phyloP scores from a whole-genome alignment of 2,888 invertebrate species.

The Vanessa cardui region DNA sequence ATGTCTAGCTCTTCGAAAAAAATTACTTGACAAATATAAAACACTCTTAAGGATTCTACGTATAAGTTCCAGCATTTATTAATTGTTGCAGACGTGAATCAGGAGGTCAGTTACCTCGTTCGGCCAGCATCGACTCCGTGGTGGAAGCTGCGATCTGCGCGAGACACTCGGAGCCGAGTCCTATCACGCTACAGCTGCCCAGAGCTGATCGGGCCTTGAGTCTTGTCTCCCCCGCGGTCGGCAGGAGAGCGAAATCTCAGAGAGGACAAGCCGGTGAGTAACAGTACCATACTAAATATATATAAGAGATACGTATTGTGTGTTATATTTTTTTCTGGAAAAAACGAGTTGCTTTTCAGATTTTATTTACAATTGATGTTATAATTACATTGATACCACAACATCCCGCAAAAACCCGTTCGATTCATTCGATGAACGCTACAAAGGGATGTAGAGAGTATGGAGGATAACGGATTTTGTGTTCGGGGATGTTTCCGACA shows the following conservation, averaged over 20 bases:
- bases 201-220: conserved; percentile 80
- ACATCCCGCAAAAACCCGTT: too few species aligned
- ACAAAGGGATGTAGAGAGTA: too few species aligned
- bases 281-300: background rate
- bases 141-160: conserved; percentile 87
- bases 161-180: conserved; percentile 71
- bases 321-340: too few species aligned
- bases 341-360: too few species aligned
- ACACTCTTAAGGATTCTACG: too few species aligned
- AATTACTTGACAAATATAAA: too few species aligned
- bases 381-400: too few species aligned
- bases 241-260: conserved; percentile 89
- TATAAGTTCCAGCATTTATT: background rate
- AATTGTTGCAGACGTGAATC: conserved; percentile 73
- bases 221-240: conserved; percentile 88
- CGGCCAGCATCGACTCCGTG: conserved; percentile 91
- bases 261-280: conserved; percentile 87
- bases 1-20: too few species aligned
- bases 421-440: too few species aligned
- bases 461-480: too few species aligned
- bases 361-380: too few species aligned
- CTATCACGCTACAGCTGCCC: conserved; percentile 58
- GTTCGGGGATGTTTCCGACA: too few species aligned
- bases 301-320: background rate
- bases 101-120: conserved; percentile 84